phyloP scores from a whole-genome alignment of 1,140 invertebrate genomes.

The Brachionus koreanus region DNA sequence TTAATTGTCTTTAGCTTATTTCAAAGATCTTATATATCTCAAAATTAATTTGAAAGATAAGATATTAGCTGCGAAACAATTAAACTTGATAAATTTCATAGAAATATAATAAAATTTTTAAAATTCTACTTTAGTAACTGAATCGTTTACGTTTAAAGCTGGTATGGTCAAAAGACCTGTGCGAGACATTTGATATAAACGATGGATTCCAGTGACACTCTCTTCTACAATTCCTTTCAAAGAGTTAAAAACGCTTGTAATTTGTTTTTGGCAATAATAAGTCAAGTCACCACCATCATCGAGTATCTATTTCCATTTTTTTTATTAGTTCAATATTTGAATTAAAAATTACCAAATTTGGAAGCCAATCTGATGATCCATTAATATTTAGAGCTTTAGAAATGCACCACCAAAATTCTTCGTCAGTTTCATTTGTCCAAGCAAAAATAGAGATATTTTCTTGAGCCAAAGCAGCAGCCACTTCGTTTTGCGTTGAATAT shows the following conservation, averaged over 20 bases:
- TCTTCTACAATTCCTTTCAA: conserved; percentile 97
- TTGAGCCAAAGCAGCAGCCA: conserved; percentile 89
- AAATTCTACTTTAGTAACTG: conserved; percentile 74
- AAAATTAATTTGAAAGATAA: no score
- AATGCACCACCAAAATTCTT: conserved; percentile 99
- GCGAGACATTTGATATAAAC: conserved; percentile 82
- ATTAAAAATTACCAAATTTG: conserved; percentile 71
- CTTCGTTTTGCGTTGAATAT: conserved; percentile 97
- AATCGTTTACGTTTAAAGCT: conserved; percentile 98
- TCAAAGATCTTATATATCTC: no score
- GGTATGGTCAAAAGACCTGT: conserved; percentile 89
- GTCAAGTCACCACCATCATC: conserved; percentile 96
- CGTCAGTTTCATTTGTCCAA: conserved; percentile 91
- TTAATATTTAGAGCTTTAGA: conserved; percentile 83
- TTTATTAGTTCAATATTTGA: neutral
- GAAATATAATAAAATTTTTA: neutral
- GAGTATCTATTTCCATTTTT: conserved; percentile 66
- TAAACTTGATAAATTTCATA: no score
- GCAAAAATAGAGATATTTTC: conserved; percentile 82
- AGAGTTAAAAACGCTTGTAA: conserved; percentile 86
- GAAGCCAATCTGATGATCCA: conserved; percentile 70
- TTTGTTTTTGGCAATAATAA: conserved; percentile 92
- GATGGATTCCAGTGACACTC: conserved; percentile 92
- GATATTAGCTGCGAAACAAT: no score
- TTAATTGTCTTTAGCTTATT: neutral